Evolutionary conservation across 2,888 invertebrate species (phyloP), one percentile per base, ranked within the genome.

Genomic region (Acanthococcus lagerstroemiae): DNA sequence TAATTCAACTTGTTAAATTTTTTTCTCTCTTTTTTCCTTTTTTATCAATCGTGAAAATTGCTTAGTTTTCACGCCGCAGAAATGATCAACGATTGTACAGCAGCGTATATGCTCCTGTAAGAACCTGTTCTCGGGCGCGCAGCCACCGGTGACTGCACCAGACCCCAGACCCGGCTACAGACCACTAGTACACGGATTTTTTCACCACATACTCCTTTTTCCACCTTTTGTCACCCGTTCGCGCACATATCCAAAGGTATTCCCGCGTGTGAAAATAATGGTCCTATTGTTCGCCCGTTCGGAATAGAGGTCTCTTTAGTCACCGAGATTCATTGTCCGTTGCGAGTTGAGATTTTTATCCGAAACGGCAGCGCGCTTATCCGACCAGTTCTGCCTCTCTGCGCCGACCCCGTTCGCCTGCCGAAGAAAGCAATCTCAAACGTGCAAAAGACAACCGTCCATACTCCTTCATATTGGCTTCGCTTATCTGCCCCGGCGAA

Each of bases 191-290:
- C 21, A 9, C 9, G 17, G 2, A 50, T 50, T 21, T 50, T 21
- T 50, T 17, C 17, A 12, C 21, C 50, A 19, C 50, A 17, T 9
- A 9, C 19, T 50, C 21, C 9, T 19, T 3, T 30, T 55, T 19
- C 21, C 27, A 55, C 26, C 30, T 30, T 55, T 55, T 26, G 55
- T 55, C 55, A 27, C 30, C 55, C 19, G 22, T 19, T 17, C 30
- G 19, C 30, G 30, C 22, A 30, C 55, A 30, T 30, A 50, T 50
- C 30, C n/a, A 22, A 30, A 46, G 58, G 58, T 46, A 46, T 25
- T 24, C 45, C 46, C 45, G 58, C 58, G 58, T 58, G 58, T 58
- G 58, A 58, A 58, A 58, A 58, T 58, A 58, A 58, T 58, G 46
- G 58, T 26, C 46, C 58, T 58, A 58, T 58, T 58, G 58, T 58